A percentile compares a stretch with the other conserved stretches of the same genome.
Conservation (phyloP, 2,797 vertebrate genomes). For the Nasua narica region DNA sequence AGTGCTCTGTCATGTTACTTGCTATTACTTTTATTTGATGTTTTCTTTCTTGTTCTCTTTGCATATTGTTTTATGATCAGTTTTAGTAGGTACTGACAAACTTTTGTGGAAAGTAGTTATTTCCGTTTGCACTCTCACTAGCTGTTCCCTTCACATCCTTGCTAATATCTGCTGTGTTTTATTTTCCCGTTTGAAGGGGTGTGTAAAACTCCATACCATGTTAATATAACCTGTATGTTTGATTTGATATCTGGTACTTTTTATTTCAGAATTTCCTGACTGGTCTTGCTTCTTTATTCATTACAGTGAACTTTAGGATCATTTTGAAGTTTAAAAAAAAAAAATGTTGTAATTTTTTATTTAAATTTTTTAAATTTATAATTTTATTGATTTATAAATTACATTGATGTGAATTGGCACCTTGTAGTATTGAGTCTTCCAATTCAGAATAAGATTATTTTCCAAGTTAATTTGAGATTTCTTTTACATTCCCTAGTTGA, state of each 20-base stretch:
- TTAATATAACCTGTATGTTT: not conserved
- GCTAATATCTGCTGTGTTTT: not conserved
- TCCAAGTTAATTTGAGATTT: not conserved
- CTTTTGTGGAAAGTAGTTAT: not conserved
- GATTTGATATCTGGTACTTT: not conserved
- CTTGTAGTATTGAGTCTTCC: not conserved
- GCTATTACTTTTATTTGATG: not conserved
- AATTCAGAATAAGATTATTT: not conserved
- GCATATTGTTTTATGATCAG: not conserved
- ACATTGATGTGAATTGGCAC: not conserved
- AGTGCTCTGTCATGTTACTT: not conserved
- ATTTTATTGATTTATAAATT: not conserved
- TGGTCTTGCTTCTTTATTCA: not conserved
- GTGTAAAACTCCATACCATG: not conserved
- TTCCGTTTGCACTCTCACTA: not conserved
- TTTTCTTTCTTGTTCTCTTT: not conserved
- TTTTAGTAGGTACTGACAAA: not conserved
- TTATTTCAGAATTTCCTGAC: not conserved
- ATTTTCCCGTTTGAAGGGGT: not conserved
- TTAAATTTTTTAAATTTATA: not conserved
- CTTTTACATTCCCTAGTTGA: not conserved
- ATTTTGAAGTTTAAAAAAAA: conserved; percentile 12
- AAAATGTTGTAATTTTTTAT: not conserved
- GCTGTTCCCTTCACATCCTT: not conserved
- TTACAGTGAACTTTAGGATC: not conserved